Evolutionary conservation across 2,113 vertebrate genomes (phyloP).

Genomic region (Thalassarche chlororhynchos): DNA sequence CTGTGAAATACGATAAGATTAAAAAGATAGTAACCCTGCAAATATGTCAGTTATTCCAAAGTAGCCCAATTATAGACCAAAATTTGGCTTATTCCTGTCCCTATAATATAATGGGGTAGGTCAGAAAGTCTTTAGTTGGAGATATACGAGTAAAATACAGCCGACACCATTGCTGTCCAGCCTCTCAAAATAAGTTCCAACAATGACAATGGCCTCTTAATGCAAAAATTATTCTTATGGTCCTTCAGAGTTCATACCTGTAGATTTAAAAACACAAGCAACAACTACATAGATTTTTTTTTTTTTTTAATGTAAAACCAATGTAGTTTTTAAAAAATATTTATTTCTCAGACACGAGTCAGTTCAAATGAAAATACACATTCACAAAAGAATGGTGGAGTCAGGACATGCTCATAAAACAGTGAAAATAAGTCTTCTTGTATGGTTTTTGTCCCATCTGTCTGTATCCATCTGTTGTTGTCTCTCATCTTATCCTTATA

Average conservation of each 20-base stretch:
- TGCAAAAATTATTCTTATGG: background rate
- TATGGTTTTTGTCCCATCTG: background rate
- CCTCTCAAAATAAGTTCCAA: background rate
- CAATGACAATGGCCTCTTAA: background rate
- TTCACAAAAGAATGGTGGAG: background rate
- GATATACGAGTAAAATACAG: background rate
- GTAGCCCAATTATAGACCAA: background rate
- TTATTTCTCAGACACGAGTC: background rate
- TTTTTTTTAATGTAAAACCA: background rate
- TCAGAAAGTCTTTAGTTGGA: background rate
- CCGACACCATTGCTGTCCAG: background rate
- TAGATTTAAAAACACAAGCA: background rate
- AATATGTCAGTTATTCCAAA: background rate
- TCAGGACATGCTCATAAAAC: background rate
- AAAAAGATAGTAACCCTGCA: background rate
- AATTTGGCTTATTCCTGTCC: background rate
- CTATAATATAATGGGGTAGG: background rate
- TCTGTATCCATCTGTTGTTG: background rate
- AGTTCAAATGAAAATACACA: background rate
- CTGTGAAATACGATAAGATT: background rate
- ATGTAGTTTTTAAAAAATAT: background rate
- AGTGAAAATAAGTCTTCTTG: background rate
- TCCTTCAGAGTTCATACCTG: background rate
- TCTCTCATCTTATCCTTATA: background rate
- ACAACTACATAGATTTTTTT: rapidly evolving